phyloP scores from a whole-genome alignment of 2,888 invertebrate genomes.

The Azorinus chamasolen region DNA sequence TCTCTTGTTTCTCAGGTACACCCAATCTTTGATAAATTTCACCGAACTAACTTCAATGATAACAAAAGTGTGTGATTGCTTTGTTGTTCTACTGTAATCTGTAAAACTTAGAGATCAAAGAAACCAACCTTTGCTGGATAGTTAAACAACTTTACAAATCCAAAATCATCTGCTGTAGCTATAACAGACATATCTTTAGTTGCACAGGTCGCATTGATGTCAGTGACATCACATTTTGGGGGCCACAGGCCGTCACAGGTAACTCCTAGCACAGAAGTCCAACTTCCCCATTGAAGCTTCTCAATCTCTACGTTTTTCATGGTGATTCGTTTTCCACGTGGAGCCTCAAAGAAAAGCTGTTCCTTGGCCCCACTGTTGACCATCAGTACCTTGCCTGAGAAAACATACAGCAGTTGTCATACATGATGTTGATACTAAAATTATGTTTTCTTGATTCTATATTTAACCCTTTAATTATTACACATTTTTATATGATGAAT shows the following conservation, averaged over 20 bases:
- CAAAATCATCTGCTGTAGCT: slow-evolving; percentile 87
- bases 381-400: slow-evolving; percentile 84
- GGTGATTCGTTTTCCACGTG: slow-evolving; percentile 85
- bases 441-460: too few species aligned
- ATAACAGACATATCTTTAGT: slow-evolving; percentile 82
- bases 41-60: too few species aligned
- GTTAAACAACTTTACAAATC: slow-evolving; percentile 86
- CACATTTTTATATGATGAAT: too few species aligned
- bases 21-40: too few species aligned
- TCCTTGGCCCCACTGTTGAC: slow-evolving; percentile 86
- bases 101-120: too few species aligned
- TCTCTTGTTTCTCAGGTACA: too few species aligned
- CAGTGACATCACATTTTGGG: slow-evolving; percentile 86
- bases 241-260: slow-evolving; percentile 87
- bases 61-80: too few species aligned
- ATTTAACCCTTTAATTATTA: not conserved
- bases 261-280: slow-evolving; percentile 86
- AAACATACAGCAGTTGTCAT: too few species aligned
- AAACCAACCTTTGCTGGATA: slow-evolving; percentile 86
- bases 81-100: too few species aligned
- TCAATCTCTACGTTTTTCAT: slow-evolving; percentile 83
- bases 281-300: slow-evolving; percentile 85
- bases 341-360: slow-evolving; percentile 87
- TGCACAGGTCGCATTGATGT: slow-evolving; percentile 86
- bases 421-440: too few species aligned